phyloP scores from a whole-genome alignment of 2,113 vertebrate species.

The Plecturocebus donacophilus region DNA sequence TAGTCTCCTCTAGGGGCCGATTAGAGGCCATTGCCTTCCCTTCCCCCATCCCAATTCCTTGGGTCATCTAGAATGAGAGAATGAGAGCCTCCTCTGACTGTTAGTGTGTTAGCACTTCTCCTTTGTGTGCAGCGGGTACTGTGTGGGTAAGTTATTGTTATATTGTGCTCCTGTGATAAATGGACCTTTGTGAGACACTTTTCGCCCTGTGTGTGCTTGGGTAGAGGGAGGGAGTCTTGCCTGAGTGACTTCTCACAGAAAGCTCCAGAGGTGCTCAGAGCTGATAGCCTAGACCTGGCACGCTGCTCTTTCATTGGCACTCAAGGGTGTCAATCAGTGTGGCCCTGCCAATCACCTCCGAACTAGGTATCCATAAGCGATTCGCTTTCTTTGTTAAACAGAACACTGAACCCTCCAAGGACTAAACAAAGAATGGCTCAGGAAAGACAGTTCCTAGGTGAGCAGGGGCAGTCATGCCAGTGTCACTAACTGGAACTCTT shows the following conservation, averaged over 20 bases:
- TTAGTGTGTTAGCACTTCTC: constrained; percentile 1
- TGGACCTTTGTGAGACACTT: constrained; percentile 58
- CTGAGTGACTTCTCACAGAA: constrained; percentile 65
- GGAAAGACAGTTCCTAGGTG: constrained; percentile 38
- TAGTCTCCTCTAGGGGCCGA: neutral
- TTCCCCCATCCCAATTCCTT: neutral
- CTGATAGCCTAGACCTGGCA: constrained; percentile 37
- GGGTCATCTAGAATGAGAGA: neutral
- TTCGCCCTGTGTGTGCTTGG: neutral
- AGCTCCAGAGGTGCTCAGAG: constrained; percentile 55
- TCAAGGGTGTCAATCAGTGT: constrained; percentile 50
- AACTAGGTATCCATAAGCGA: constrained; percentile 38
- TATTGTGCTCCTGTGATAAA: constrained; percentile 49
- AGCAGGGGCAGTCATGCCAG: neutral
- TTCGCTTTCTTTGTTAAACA: constrained; percentile 67
- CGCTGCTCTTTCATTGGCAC: constrained; percentile 55
- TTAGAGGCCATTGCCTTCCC: constrained; percentile 3
- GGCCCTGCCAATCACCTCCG: constrained; percentile 52
- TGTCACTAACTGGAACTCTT: constrained; percentile 38
- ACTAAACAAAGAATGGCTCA: constrained; percentile 61
- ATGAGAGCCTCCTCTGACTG: constrained; percentile 11
- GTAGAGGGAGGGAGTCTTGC: constrained; percentile 38
- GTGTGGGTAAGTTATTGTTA: constrained; percentile 48
- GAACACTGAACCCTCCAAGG: constrained; percentile 50
- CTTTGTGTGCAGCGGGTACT: constrained; percentile 37